Evolutionary conservation across 2,797 vertebrate species (phyloP).

Genomic region (Typhlichthys subterraneus): DNA sequence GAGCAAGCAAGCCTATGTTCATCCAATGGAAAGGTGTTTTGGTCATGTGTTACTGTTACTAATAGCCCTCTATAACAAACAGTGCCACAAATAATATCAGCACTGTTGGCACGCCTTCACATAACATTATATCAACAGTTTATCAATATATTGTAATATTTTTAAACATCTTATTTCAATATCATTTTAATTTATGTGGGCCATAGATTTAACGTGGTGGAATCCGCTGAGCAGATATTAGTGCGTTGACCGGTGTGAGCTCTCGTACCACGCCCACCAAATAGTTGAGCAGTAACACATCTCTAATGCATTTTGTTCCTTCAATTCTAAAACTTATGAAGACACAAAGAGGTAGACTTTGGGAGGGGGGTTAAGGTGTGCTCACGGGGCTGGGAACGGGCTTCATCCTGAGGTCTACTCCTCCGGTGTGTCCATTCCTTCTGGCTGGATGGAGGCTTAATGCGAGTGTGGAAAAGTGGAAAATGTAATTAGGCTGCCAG

Average conservation of each 20-base stretch:
- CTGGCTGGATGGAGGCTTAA: slow-evolving; percentile 74
- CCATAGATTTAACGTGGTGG: slow-evolving; percentile 22
- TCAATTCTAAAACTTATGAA: neutral
- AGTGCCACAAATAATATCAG: slow-evolving; percentile 22
- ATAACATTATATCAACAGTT: slow-evolving; percentile 15
- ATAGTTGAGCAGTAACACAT: too few species aligned
- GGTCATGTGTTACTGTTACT: neutral
- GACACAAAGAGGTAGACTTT: neutral
- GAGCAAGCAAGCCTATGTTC: neutral
- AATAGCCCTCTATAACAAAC: neutral
- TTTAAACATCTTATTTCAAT: neutral
- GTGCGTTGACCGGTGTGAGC: slow-evolving; percentile 6
- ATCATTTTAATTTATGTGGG: slow-evolving; percentile 18
- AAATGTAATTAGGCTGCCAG: slow-evolving; percentile 85
- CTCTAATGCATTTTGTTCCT: too few species aligned
- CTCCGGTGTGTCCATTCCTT: slow-evolving; percentile 71
- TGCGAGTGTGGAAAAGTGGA: slow-evolving; percentile 82
- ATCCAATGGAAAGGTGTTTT: neutral
- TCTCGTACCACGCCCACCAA: slow-evolving; percentile 15
- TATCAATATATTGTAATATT: slow-evolving; percentile 24
- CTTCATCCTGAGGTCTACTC: slow-evolving; percentile 67
- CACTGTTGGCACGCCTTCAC: slow-evolving; percentile 20
- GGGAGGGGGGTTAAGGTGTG: neutral
- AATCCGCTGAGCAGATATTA: slow-evolving; percentile 30
- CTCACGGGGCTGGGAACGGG: neutral